Base-by-base conservation (phyloP, 2,113 vertebrate genomes). In the Leptobrachium ailaonicum region DNA sequence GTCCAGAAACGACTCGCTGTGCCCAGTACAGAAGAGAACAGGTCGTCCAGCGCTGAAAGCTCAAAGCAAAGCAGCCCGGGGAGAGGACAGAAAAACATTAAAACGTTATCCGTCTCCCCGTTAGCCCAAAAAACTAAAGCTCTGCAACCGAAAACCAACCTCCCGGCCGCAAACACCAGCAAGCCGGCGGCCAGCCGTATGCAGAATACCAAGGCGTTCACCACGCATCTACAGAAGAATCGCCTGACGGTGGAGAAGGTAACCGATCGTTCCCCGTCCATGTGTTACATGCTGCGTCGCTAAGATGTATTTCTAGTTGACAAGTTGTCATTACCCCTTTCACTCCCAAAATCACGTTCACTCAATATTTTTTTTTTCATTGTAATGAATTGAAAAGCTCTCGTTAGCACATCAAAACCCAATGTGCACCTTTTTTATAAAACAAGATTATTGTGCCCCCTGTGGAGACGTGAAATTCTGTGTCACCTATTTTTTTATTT, bases 231-330 rank as follows among this genome's bases (percentile, higher is more conserved):
- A 70, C 92, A 83, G 79, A 87, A 54, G 66, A 80, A n/a, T 79
- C 82, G 20, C 1, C 76, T 84, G 66, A 84, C 87, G 2, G 0
- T 72, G 4, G 90, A 87, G 71, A 93, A 94, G 91, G 91, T 91
- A 86, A 32, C 20, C 20, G 20, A 32, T 32, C 20, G 20, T 32
- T 32, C 20, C 20, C 20, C 20, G 20, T 32, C 20, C 20, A 32
- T 32, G 20, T 32, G 20, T 32, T 32, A 32, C 20, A 32, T 32
- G 20, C 20, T 32, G 20, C 20, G 20, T 32, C 20, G 20, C 20
- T 32, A 32, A 32, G 20, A 32, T 32, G 20, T 32, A 32, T 32
- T 32, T 32, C 20, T 32, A 32, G 20, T 32, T 32, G 20, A 32
- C 20, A 32, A 32, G 20, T 1, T 32, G 20, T 32, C 20, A 32